phyloP scores from a whole-genome alignment of 2,113 vertebrate species.

The Craseonycteris thonglongyai region DNA sequence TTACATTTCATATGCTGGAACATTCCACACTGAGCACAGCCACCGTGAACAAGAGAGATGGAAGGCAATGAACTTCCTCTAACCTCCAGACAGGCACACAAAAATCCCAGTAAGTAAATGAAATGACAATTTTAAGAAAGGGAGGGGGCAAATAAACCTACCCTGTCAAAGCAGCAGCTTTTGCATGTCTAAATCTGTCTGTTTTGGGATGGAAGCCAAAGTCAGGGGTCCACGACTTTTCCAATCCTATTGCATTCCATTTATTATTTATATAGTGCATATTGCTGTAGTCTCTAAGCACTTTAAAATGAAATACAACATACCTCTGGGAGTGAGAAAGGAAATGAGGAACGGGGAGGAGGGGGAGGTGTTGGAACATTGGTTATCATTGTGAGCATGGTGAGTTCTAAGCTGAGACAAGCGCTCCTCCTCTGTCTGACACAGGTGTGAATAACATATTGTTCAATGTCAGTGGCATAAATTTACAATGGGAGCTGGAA shows the following conservation, averaged over 20 bases:
- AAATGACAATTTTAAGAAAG: slow-evolving; percentile 25
- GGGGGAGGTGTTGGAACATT: neutral
- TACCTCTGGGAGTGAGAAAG: slow-evolving; percentile 35
- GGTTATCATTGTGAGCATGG: neutral
- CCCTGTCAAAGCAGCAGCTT: slow-evolving; percentile 25
- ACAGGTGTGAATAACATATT: slow-evolving; percentile 32
- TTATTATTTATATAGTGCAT: slow-evolving; percentile 54
- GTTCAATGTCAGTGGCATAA: neutral
- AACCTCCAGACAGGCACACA: neutral
- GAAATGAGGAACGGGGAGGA: slow-evolving; percentile 26
- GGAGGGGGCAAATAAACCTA: neutral
- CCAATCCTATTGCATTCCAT: slow-evolving; percentile 43
- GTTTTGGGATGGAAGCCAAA: slow-evolving; percentile 49
- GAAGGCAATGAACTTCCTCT: neutral
- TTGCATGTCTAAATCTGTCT: slow-evolving; percentile 44
- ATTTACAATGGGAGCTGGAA: neutral
- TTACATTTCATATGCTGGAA: neutral
- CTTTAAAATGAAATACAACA: slow-evolving; percentile 55
- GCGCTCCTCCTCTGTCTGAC: neutral
- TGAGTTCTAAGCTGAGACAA: neutral
- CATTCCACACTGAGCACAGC: neutral
- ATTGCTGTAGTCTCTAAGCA: slow-evolving; percentile 26
- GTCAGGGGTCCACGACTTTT: slow-evolving; percentile 23
- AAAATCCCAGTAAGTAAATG: neutral
- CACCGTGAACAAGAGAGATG: neutral